Base-by-base conservation (phyloP, 2,888 invertebrate species). In the Serrognathus titanus region DNA sequence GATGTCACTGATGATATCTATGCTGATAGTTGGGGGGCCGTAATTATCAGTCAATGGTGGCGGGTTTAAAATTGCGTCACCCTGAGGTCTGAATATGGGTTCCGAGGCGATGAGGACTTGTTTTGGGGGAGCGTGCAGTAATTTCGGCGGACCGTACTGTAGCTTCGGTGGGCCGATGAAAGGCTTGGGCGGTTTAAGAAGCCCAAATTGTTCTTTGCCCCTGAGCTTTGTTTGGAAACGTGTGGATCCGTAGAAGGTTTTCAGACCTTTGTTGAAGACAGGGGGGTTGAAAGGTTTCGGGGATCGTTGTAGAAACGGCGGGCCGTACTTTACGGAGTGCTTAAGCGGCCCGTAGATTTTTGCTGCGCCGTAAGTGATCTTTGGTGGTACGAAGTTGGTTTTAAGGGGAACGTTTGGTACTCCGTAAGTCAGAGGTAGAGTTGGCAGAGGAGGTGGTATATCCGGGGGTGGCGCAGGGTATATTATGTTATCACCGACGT, bases 401-500 rank as follows among this genome's bases (percentile, higher is more conserved):
- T 63, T 60, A 2, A 55, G 52, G 20, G 61, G 60, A 10, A 55
- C 54, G 51, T 59, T 58, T 8, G 67, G 66, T 20, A 60, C 58
- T n/a, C 63, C 66, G 48, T 65, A 67, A 31, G 36, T 24, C 31
- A 55, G n/a, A 24, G 54, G 35, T 12, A 49, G 54, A 53, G 55
- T 37, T 41, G 65, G 53, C 37, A 74, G 68, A 11, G 77, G 74
- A 38, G 80, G 78, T 37, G 78, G 78, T 43, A 78, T 71, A 64
- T 71, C 80, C 20, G 81, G 79, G 4, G 80, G 78, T 36, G 80
- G 81, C 48, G 73, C 74, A n/a, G 79, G 79, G 66, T 79, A 79
- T 46, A 78, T 69, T 36, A 77, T 60, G 54, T 76, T 78, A 3
- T 73, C 69, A 7, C 79, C 77, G 46, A 77, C 72, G 59, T 82